Percentiles rank a stretch among this genome's conserved stretches.
Evolutionary conservation across 2,113 vertebrate species (phyloP).

Genomic region (Illadopsis cleaveri): DNA sequence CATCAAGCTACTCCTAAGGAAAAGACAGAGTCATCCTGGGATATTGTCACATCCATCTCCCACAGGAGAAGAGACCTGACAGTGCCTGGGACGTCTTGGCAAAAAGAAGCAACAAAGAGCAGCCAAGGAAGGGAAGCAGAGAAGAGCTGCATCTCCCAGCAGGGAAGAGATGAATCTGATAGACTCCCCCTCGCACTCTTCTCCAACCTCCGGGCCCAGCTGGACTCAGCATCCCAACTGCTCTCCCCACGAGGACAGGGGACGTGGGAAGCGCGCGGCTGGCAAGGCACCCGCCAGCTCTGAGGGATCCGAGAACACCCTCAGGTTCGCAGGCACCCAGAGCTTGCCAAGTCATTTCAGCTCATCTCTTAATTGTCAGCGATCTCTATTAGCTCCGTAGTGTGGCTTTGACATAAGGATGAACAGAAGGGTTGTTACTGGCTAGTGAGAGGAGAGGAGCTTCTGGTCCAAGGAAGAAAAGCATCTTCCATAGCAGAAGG

Average conservation of each 20-base stretch:
- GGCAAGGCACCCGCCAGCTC: neutral
- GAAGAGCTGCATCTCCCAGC: neutral
- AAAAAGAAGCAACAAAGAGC: slow-evolving; percentile 14
- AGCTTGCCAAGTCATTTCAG: slow-evolving; percentile 41
- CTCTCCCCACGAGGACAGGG: neutral
- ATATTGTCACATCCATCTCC: neutral
- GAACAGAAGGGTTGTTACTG: slow-evolving; percentile 80
- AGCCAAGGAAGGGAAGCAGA: slow-evolving; percentile 4
- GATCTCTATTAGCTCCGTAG: slow-evolving; percentile 70
- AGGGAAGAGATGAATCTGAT: neutral
- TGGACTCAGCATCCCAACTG: neutral
- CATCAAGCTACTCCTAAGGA: neutral
- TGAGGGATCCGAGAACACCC: neutral
- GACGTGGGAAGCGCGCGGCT: neutral
- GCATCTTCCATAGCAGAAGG: slow-evolving; percentile 65
- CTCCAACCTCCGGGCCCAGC: neutral
- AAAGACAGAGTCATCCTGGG: neutral
- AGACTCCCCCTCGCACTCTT: neutral
- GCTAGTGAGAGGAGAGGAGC: slow-evolving; percentile 71
- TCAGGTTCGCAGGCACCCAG: neutral
- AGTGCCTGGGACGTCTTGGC: slow-evolving; percentile 13
- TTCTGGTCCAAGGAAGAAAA: slow-evolving; percentile 72
- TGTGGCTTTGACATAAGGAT: slow-evolving; percentile 74
- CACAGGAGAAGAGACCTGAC: slow-evolving; percentile 2
- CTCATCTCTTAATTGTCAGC: slow-evolving; percentile 65